phyloP scores from a whole-genome alignment of 2,113 vertebrate genomes.

The Hipposideros armiger region DNA sequence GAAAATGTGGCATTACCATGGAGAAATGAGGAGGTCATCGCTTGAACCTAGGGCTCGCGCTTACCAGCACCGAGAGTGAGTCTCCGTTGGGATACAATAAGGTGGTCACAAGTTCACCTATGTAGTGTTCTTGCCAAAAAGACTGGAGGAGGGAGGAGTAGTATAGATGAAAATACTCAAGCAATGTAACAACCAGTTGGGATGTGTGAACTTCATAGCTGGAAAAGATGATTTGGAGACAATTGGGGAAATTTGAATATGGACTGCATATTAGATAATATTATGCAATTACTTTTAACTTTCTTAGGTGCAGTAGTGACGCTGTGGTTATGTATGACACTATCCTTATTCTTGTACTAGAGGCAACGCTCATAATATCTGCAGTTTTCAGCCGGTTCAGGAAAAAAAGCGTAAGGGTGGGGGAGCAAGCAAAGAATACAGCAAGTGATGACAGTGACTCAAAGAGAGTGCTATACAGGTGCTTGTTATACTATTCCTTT shows the following conservation, averaged over 20 bases:
- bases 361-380: not conserved
- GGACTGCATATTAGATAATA: not conserved
- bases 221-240: not conserved
- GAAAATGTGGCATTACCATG: not conserved
- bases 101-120: not conserved
- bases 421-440: not conserved
- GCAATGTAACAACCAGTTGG: not conserved
- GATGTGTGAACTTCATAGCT: not conserved
- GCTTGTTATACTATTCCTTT: not conserved
- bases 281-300: not conserved
- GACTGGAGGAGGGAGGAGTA: rapidly evolving
- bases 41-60: not conserved
- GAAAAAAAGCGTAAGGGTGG: not conserved
- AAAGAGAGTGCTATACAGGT: not conserved
- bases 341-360: not conserved
- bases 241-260: not conserved
- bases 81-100: not conserved
- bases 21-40: not conserved
- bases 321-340: not conserved
- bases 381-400: not conserved
- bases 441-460: not conserved
- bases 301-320: not conserved
- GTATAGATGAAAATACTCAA: not conserved
- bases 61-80: not conserved
- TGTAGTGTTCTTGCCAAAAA: not conserved